Percentiles rank a stretch among this genome's conserved stretches.
These are phyloP conservation scores for Collichthys lucidus DNA, from an alignment of 2,113 vertebrate genomes.

Conservation along the genomic window DNA sequence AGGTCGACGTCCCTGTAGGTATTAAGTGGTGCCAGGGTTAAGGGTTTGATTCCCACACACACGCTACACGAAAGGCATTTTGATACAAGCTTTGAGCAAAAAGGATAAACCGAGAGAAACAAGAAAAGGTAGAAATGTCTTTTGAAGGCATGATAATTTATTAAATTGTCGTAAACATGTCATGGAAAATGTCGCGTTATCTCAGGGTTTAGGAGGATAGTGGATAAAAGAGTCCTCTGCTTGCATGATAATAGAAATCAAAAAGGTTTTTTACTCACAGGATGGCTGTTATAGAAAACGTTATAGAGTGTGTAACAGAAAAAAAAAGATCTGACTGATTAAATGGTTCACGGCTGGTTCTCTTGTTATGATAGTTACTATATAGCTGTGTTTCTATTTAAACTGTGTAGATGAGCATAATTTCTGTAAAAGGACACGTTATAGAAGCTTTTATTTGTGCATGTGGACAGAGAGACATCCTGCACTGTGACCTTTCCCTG, in stretches of 20 bases:
- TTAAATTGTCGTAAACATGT: conserved; percentile 8
- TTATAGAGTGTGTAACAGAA: background rate
- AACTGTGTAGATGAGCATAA: background rate
- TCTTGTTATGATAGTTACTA: conserved; percentile 17
- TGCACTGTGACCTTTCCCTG: conserved; percentile 1
- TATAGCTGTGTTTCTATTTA: background rate
- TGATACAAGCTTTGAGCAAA: background rate
- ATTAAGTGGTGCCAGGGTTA: background rate
- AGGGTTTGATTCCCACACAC: background rate
- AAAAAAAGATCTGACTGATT: conserved; percentile 6
- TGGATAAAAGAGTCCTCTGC: background rate
- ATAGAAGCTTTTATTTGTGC: background rate
- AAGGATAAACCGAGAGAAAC: background rate
- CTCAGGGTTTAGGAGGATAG: background rate
- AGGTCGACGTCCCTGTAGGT: background rate
- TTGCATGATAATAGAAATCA: conserved; percentile 9
- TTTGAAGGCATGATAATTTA: conserved; percentile 4
- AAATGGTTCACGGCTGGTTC: background rate
- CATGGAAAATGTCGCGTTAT: background rate
- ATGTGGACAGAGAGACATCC: background rate
- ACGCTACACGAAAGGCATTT: background rate
- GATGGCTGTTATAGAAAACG: conserved; percentile 5
- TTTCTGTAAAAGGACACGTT: background rate
- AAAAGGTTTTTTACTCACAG: background rate
- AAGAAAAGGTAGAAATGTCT: background rate